These are phyloP conservation scores for Aplysina aerophoba DNA, from an alignment of 37 sponge, comb jelly and placozoan species.

Conservation along the genomic window DNA sequence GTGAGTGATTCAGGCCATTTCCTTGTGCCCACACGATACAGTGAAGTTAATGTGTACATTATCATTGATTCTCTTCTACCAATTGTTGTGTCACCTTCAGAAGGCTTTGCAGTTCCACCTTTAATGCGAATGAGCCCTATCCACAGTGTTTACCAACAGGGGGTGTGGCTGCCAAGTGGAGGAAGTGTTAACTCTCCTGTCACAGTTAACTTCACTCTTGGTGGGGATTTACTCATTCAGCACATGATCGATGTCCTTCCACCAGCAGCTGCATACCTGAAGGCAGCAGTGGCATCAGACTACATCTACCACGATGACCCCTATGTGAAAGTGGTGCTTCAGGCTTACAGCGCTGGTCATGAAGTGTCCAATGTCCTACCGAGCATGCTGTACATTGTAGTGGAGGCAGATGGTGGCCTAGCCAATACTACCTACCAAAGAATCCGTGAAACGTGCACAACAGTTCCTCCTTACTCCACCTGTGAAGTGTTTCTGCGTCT, in stretches of 20 bases:
- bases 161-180: constrained; percentile 63
- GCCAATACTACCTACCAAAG: background rate
- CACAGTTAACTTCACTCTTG: constrained; percentile 43
- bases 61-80: constrained; percentile 70
- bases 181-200: background rate
- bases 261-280: constrained; percentile 28
- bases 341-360: constrained; percentile 42
- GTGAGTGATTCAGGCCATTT: constrained; percentile 67
- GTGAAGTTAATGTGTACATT: constrained; percentile 46
- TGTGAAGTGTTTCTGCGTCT: constrained; percentile 46
- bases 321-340: constrained; percentile 51
- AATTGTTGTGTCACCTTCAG: constrained; percentile 39
- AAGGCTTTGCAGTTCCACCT: constrained; percentile 56
- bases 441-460: constrained; percentile 43
- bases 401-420: constrained; percentile 17
- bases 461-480: constrained; percentile 13
- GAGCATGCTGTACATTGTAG: constrained; percentile 42
- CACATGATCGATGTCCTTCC: constrained; percentile 18
- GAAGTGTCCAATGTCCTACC: constrained; percentile 30
- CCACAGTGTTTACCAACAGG: constrained; percentile 53
- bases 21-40: background rate
- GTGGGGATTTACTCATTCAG: constrained; percentile 21
- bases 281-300: constrained; percentile 30
- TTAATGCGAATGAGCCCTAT: constrained; percentile 44
- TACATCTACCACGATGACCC: constrained; percentile 50